phyloP scores from a whole-genome alignment of 2,113 vertebrate species.

The Rallus limicola region DNA sequence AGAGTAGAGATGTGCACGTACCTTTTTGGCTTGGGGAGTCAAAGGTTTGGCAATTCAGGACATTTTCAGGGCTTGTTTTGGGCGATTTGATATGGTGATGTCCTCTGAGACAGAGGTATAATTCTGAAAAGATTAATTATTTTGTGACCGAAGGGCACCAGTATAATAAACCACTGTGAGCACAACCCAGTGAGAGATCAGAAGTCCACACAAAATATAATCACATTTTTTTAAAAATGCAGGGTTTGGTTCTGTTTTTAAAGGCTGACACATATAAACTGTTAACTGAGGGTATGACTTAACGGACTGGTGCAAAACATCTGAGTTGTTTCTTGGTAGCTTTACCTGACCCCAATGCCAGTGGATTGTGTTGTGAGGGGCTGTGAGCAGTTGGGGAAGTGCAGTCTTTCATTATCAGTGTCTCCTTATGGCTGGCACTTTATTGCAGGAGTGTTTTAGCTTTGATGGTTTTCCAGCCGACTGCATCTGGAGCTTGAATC shows the following conservation, averaged over 20 bases:
- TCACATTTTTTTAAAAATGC: not conserved
- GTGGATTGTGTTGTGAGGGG: not conserved
- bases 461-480: not conserved
- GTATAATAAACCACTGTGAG: not conserved
- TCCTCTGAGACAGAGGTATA: not conserved
- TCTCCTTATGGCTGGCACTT: not conserved
- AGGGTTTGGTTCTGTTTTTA: not conserved
- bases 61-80: not conserved
- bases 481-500: not conserved
- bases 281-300: not conserved
- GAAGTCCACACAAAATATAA: not conserved
- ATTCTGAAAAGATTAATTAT: not conserved
- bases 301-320: not conserved
- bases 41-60: not conserved
- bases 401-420: not conserved
- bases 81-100: not conserved
- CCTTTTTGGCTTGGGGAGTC: not conserved
- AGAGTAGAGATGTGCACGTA: not conserved
- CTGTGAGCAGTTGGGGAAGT: not conserved
- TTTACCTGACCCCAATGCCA: not conserved
- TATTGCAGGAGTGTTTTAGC: not conserved
- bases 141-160: not conserved
- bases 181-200: not conserved
- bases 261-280: not conserved
- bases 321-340: not conserved